These are phyloP conservation scores for Sicus ferrugineus DNA, from an alignment of 2,888 invertebrate species.

Conservation along the genomic window DNA sequence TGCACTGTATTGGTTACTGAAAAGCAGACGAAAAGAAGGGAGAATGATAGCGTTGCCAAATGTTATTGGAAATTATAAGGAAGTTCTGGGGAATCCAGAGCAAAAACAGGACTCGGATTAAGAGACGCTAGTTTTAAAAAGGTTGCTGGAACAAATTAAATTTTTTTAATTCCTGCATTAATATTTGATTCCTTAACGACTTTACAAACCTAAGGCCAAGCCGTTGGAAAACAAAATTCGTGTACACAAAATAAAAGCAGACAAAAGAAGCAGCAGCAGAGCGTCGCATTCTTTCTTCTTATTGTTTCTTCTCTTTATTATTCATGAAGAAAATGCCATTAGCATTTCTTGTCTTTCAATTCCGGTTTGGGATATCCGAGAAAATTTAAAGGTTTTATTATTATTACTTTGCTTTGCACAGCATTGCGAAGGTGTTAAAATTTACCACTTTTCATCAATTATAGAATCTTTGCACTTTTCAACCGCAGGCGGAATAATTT, in stretches of 20 bases:
- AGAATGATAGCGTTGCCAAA: too few species aligned
- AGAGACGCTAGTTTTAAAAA: too few species aligned
- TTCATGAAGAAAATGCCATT: slow-evolving; percentile 21
- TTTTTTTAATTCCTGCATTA: too few species aligned
- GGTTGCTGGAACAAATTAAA: too few species aligned
- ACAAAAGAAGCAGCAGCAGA: slow-evolving; percentile 38
- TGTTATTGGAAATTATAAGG: too few species aligned
- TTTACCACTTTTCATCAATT: not conserved
- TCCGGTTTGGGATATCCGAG: not conserved
- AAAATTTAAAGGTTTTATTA: not conserved
- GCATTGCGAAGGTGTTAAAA: not conserved
- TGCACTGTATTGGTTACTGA: too few species aligned
- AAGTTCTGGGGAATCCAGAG: too few species aligned
- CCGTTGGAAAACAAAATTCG: slow-evolving; percentile 37
- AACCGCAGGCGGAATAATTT: not conserved
- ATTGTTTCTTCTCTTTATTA: not conserved
- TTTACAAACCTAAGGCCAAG: too few species aligned
- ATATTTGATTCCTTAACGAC: too few species aligned
- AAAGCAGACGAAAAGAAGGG: too few species aligned
- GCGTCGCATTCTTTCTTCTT: slow-evolving; percentile 38
- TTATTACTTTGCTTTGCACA: not conserved
- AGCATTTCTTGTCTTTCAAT: not conserved
- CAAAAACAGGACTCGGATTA: too few species aligned
- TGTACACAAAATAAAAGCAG: slow-evolving; percentile 38
- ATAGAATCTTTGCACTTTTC: not conserved